phyloP scores from a whole-genome alignment of 2,113 vertebrate species.

The Mungos mungo region DNA sequence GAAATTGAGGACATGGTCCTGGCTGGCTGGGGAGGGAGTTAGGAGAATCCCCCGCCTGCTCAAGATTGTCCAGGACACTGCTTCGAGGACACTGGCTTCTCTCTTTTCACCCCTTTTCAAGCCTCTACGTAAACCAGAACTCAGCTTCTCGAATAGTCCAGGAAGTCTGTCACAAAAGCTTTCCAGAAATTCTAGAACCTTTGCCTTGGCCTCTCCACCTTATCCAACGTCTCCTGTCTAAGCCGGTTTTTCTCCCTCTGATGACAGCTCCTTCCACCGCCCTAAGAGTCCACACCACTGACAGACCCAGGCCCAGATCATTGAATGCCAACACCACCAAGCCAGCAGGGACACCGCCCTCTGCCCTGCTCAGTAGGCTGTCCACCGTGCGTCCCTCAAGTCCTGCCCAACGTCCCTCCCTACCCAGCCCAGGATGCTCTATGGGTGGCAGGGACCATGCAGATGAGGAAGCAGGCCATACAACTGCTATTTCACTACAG shows the following conservation, averaged over 20 bases:
- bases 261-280: not conserved
- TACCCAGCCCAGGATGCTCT: not conserved
- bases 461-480: not conserved
- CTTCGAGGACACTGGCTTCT: not conserved
- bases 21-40: rapidly evolving
- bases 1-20: not conserved
- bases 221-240: not conserved
- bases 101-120: not conserved
- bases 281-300: not conserved
- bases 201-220: not conserved
- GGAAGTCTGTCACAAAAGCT: not conserved
- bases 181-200: not conserved
- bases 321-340: not conserved
- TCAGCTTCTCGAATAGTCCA: not conserved
- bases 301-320: not conserved
- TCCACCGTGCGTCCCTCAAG: not conserved
- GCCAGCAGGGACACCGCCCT: not conserved
- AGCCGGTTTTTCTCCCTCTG: no score
- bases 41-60: not conserved
- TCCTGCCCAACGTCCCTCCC: not conserved
- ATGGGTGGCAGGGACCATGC: not conserved
- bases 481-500: not conserved
- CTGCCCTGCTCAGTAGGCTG: not conserved
- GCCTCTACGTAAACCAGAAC: not conserved
- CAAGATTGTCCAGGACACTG: not conserved